These are phyloP conservation scores for Myotis myotis DNA, from an alignment of 2,797 vertebrate species.

Conservation along the genomic window DNA sequence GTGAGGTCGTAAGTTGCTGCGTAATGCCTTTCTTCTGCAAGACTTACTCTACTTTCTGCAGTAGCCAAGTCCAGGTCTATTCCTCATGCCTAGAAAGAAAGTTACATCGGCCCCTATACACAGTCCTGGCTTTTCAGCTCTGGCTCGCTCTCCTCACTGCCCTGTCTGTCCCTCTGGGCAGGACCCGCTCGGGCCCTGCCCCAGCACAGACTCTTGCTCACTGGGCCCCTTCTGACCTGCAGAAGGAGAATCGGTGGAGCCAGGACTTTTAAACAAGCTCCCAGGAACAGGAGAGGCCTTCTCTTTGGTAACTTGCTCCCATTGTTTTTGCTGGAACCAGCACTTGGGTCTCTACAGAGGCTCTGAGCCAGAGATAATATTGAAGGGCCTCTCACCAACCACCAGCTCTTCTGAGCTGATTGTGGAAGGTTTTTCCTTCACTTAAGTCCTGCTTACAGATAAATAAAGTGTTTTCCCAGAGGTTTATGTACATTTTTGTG, in stretches of 20 bases:
- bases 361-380: background rate
- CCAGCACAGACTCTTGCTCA: background rate
- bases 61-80: background rate
- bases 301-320: background rate
- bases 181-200: too few species aligned
- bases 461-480: background rate
- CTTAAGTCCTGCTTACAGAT: background rate
- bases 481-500: background rate
- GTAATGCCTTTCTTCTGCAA: background rate
- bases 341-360: background rate
- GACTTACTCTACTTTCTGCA: fast-evolving
- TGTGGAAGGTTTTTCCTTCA: background rate
- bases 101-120: fast-evolving
- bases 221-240: background rate
- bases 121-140: background rate
- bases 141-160: background rate
- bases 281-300: background rate
- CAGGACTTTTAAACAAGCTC: background rate
- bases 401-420: background rate
- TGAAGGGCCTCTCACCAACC: background rate
- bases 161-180: background rate
- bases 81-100: background rate
- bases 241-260: background rate
- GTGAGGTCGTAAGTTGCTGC: background rate
- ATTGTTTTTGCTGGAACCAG: background rate